Evolutionary conservation across 1,140 invertebrate genomes (phyloP), one percentile per base, ranked within the genome.

Genomic region (Drosophila lini): DNA sequence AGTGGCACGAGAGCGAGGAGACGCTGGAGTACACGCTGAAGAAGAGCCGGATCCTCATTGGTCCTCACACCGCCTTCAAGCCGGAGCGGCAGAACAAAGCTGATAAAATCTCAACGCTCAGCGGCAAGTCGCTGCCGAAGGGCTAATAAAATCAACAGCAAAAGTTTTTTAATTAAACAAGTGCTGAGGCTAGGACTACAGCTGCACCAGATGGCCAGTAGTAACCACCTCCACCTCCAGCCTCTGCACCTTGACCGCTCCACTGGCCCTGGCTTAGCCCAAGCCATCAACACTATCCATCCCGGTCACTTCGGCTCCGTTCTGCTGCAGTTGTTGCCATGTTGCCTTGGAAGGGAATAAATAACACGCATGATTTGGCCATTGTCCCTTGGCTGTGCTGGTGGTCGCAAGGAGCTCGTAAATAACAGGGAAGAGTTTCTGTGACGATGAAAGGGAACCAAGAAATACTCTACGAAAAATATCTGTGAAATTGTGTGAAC

Each of bases 131-230:
- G 6, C 25, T 13, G 42, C 31, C 25, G 28, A 11, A 22, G 48
- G 40, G 13, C 61, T 70, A 65, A 83, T 79, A 56, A 76, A 83
- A 56, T 58, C 22, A 42, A 48, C 44, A 38, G 63, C 34, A 15
- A 77, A 90, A 89, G 78, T 81, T 89, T 90, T 89, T 90, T 89
- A 89, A 89, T 89, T 89, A 84, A 89, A 58, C 74, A 31, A 63
- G 48, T 64, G 59, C 65, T 31, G 38, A 40, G 19, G 56, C 41
- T 73, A 22, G 10, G 38, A 45, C 34, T 60, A 25, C 47, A 45
- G 25, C 55, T 31, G 55, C 73, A 62, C 34, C 70, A 70, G 47
- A 28, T 70, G 64, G 48, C 50, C 38, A 38, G 47, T 52, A 31
- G 36, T 6, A 28, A 28, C 61, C 38, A 16, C 25, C 52, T 31